Base-by-base conservation (phyloP, 2,888 invertebrate species). In the Cephus nigrinus region DNA sequence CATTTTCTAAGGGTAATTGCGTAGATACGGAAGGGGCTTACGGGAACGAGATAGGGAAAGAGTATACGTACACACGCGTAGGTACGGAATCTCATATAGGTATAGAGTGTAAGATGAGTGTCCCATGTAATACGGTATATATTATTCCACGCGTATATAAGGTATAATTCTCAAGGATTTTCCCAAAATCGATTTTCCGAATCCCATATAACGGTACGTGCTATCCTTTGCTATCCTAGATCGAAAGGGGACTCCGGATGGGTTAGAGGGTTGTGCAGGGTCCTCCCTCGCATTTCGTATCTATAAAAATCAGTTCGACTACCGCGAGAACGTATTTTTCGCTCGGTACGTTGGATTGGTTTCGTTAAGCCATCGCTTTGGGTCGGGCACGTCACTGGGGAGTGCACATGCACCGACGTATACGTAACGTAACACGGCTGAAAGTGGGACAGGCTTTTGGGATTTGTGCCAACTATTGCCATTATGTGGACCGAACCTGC, bases 391-490 rank as follows among this genome's bases (percentile, higher is more conserved):
- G 86, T 82, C 86, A 76, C 80, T 73, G 73, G 76, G 69, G 80
- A 78, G 81, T 80, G 76, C 84, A 79, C 80, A 79, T 79, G 78
- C 76, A 79, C 75, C n/a, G 40, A 68, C 77, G 68, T 55, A 9
- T 23, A 55, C 55, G 55, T 55, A 55, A 55, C 55, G 55, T 55
- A 55, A 55, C 55, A 55, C 23, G 55, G 23, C 55, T 55, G 83
- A 80, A 80, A 79, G 80, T 78, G 79, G 80, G 80, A 75, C 75
- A 80, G 80, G 80, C 79, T 83, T 82, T 82, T 82, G 87, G 87
- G 87, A 86, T 82, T 80, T 75, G 74, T 80, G 88, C 88, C 88
- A 87, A 88, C 85, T 84, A 86, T 88, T 82, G 82, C 82, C 82
- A 87, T 88, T 88, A 88, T 84, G 84, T 82, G 84, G 83, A 74